Evolutionary conservation across 1,140 invertebrate genomes (phyloP).

Genomic region (Arctopsyche grandis): DNA sequence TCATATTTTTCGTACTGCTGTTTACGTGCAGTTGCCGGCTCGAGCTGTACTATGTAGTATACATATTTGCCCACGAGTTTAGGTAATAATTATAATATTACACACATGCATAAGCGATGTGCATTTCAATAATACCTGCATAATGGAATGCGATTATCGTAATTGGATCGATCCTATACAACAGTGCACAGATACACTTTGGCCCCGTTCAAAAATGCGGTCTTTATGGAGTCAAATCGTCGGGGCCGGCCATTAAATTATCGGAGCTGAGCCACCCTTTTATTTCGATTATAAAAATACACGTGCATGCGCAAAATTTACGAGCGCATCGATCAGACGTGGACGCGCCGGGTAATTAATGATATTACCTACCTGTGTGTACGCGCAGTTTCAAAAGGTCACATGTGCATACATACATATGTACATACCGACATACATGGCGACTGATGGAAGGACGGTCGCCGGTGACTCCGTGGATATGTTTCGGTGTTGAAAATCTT

Average conservation of each 20-base stretch:
- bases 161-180: conserved; percentile 2
- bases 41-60: too few relatives aligned
- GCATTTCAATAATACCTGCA: not conserved
- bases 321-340: not conserved
- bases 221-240: not conserved
- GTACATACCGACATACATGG: too few relatives aligned
- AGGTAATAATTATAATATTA: too few relatives aligned
- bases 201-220: too few relatives aligned
- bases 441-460: not conserved
- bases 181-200: not conserved
- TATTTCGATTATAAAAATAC: not conserved
- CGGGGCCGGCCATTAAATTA: conserved; percentile 4
- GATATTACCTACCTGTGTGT: too few relatives aligned
- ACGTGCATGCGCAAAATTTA: not conserved
- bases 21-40: too few relatives aligned
- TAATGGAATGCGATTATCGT: conserved; percentile 2
- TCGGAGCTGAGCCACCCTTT: not conserved
- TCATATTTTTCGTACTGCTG: too few relatives aligned
- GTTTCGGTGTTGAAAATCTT: conserved; percentile 34
- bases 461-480: not conserved
- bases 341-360: too few relatives aligned
- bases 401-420: too few relatives aligned
- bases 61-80: too few relatives aligned
- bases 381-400: too few relatives aligned
- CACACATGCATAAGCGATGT: not conserved